phyloP scores from a whole-genome alignment of 92 coral and sea anemone genomes.

The Parazoanthus swiftii region DNA sequence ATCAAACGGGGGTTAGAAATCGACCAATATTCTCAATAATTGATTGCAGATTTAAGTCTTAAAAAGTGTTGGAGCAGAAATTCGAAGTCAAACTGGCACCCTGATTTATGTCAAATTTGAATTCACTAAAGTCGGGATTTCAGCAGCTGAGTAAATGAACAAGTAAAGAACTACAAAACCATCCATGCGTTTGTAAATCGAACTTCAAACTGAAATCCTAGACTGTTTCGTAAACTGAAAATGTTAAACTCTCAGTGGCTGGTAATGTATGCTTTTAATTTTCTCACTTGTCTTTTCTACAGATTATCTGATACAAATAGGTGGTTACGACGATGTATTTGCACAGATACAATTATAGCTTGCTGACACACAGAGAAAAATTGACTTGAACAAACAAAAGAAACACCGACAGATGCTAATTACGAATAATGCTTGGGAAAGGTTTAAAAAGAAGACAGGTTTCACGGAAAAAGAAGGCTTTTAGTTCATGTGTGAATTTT shows the following conservation, averaged over 20 bases:
- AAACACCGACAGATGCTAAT: constrained; percentile 22
- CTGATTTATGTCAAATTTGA: neutral
- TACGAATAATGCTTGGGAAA: neutral
- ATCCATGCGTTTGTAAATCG: neutral
- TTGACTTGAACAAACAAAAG: constrained; percentile 10
- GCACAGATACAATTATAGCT: constrained; percentile 13
- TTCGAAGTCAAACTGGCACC: neutral
- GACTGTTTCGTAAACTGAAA: neutral
- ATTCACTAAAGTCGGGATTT: neutral
- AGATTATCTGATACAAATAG: neutral
- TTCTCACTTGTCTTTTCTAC: neutral
- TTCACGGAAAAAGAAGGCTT: neutral
- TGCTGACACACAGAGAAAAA: neutral
- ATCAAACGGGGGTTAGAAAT: no score
- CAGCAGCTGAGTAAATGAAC: constrained; percentile 15
- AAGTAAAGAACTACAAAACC: neutral
- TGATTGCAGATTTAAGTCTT: neutral
- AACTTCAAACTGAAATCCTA: neutral
- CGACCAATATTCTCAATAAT: neutral
- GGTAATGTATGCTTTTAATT: neutral
- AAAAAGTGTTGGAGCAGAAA: neutral
- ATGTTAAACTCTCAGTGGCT: neutral
- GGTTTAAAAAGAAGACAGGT: neutral
- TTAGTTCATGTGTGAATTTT: neutral
- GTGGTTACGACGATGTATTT: neutral